These are phyloP conservation scores for Dolichoris vasculosae DNA, from an alignment of 1,140 invertebrate species.

Conservation along the genomic window DNA sequence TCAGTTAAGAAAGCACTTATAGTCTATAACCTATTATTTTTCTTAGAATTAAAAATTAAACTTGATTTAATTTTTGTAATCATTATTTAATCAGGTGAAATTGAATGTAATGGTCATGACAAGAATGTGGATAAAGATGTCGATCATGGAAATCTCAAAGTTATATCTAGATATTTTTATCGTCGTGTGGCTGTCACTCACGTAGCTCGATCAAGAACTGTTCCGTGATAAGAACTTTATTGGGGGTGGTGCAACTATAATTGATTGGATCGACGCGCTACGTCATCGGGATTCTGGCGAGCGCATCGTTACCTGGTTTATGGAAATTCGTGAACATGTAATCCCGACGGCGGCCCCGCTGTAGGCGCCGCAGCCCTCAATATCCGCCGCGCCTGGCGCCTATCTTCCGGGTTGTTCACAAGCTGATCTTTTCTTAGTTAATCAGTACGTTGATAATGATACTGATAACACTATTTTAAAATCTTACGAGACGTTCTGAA, in stretches of 20 bases:
- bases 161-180: too few relatives aligned
- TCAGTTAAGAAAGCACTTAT: too few relatives aligned
- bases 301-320: constrained; percentile 69
- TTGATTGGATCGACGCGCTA: constrained; percentile 35
- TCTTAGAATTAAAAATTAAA: too few relatives aligned
- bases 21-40: too few relatives aligned
- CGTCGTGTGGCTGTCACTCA: not conserved
- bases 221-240: not conserved
- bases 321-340: constrained; percentile 71
- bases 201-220: too few relatives aligned
- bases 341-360: constrained; percentile 62
- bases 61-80: too few relatives aligned
- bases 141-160: too few relatives aligned
- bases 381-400: constrained; percentile 34
- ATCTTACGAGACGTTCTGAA: not conserved
- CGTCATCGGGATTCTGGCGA: constrained; percentile 49
- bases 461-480: not conserved
- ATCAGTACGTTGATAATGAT: not conserved
- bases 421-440: not conserved
- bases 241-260: not conserved
- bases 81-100: too few relatives aligned
- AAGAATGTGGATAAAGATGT: too few relatives aligned
- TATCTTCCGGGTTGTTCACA: constrained; percentile 5
- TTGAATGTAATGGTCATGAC: too few relatives aligned
- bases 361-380: constrained; percentile 55